These are phyloP conservation scores for Procavia capensis DNA, from an alignment of 2,113 vertebrate species.

Conservation along the genomic window DNA sequence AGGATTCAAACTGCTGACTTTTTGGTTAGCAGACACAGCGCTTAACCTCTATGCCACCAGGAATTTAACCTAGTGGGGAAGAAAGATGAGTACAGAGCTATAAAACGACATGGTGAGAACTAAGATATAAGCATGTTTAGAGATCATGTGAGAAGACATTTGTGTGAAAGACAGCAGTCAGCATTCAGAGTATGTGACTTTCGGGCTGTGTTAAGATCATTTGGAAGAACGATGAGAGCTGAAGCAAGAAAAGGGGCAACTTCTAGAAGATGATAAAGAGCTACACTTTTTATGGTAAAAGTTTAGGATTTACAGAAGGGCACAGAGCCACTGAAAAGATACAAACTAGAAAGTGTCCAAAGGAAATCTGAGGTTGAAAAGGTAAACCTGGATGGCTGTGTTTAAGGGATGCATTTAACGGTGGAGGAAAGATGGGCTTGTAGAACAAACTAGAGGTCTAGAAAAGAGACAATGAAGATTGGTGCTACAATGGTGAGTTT, in stretches of 20 bases:
- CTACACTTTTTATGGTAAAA: accelerated
- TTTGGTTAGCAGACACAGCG: too few relatives aligned
- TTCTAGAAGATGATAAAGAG: accelerated
- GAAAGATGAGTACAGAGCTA: background rate
- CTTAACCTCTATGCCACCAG: too few relatives aligned
- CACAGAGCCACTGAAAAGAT: background rate
- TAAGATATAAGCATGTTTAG: too few relatives aligned
- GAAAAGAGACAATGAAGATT: background rate
- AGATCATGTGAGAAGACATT: accelerated
- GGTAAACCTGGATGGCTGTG: accelerated
- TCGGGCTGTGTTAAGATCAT: background rate
- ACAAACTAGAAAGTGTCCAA: background rate
- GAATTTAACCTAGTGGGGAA: too few relatives aligned
- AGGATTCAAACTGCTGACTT: too few relatives aligned
- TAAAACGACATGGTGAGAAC: accelerated
- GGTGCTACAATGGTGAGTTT: accelerated
- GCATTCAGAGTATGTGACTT: background rate
- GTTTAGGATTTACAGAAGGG: background rate
- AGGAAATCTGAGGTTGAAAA: background rate
- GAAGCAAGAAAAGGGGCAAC: background rate
- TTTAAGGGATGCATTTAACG: background rate
- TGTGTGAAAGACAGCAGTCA: too few relatives aligned
- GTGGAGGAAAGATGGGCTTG: background rate
- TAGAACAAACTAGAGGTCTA: too few relatives aligned
- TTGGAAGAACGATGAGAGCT: accelerated